Evolutionary conservation across 2,113 vertebrate species (phyloP), one percentile per base, ranked within the genome.

Genomic region (Laticauda laticaudata): DNA sequence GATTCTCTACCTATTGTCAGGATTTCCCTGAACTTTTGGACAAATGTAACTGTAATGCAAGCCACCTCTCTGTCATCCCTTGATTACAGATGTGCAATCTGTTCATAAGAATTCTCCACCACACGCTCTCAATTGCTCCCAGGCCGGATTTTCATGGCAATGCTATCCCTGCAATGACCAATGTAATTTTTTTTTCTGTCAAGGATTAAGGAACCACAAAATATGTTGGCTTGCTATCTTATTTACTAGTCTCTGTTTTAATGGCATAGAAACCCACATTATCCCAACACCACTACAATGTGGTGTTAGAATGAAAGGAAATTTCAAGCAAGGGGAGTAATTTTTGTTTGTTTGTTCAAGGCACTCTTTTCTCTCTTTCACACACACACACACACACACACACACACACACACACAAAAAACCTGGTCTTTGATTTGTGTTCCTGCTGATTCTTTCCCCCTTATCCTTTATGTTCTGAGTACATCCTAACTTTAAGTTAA

Each of bases 291-390:
- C 87, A 94, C 95, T 55, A 45, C 8, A 91, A 43, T 81, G 39
- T 43, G 39, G 39, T 92, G 86, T 94, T 55, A 95, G 93, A 97
- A 96, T 95, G 94, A 93, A 95, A 96, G 96, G 95, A 96, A 97
- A 94, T 89, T 90, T 89, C 92, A 95, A 9, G 94, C 90, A 90
- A 56, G 92, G 95, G 93, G 95, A 96, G 90, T 89, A 34, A 24
- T 3, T 55, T 54, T 34, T 7, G 48, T 34, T 86, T 51, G 45
- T 11, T 88, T 21, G 51, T 55, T 88, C 20, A 81, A 81, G 75
- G 75, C 75, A 8, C 87, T 56, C 54, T 55, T 51, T n/a, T 26
- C n/a, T 43, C 29, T 53, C 85, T 92, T 11, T 61, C 4, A 15
- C 29, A 4, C 24, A 48, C 4, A 85, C 64, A 55, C 34, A 45